A percentile compares a stretch with the other conserved stretches of the same genome.
phyloP scores from a whole-genome alignment of 2,797 vertebrate genomes.

The Acestrorhynchus altus region DNA sequence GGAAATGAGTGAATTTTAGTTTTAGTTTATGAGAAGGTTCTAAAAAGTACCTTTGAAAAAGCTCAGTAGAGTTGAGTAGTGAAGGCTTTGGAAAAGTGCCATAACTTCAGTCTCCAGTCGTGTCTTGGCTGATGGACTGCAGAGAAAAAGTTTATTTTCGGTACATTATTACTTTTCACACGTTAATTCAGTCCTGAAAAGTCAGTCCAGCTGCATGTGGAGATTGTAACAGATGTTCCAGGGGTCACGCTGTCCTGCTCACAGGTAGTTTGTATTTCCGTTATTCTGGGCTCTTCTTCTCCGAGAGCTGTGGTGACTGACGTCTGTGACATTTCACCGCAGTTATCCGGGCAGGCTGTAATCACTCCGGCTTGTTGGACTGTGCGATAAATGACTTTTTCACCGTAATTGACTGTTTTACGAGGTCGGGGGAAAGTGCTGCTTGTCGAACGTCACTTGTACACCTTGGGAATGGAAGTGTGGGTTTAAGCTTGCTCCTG shows the following conservation, averaged over 20 bases:
- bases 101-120: not conserved
- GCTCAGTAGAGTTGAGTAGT: no score
- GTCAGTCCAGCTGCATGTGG: no score
- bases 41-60: no score
- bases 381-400: not conserved
- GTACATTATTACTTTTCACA: no score
- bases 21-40: no score
- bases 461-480: not conserved
- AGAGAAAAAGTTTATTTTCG: no score
- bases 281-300: not conserved
- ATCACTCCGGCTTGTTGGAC: not conserved
- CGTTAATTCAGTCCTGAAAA: no score
- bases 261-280: not conserved
- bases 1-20: no score
- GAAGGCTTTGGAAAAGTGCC: no score
- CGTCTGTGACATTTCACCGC: not conserved
- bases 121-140: no score
- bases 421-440: not conserved
- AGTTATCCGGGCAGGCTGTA: slow-evolving; percentile 1
- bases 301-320: not conserved
- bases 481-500: no score
- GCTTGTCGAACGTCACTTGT: not conserved
- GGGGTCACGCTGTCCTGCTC: not conserved
- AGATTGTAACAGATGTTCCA: not conserved
- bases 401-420: not conserved